Evolutionary conservation across 2,797 vertebrate genomes (phyloP), one percentile per base, ranked within the genome.

Genomic region (Helicolenus hilgendorfi): DNA sequence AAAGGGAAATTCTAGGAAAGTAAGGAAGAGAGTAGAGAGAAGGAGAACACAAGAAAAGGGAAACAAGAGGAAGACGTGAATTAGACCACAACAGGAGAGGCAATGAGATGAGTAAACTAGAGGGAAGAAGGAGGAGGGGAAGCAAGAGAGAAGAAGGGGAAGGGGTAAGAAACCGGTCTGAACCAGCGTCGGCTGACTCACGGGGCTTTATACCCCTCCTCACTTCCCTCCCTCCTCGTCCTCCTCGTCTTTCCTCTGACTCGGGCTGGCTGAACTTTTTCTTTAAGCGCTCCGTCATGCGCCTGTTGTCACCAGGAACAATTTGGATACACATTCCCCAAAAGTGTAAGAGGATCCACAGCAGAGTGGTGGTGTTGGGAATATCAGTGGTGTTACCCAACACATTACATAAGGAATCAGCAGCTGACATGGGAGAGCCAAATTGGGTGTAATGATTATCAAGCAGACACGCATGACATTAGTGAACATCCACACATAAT

Each of bases 161-260:
- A 74, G 84, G 79, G 86, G 90, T 85, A 75, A 87, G 85, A 89
- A 97, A 97, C 97, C 93, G 91, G 97, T 97, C 95, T 97, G 92
- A 97, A 96, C 97, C 97, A 95, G 97, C 36, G 15, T 63, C 72
- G 87, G 90, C 96, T 81, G 94, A 96, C 95, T 95, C 89, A 79
- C 63, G 1, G 89, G 77, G 79, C 89, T 90, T 86, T 92, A 89
- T 91, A 86, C 85, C 88, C 91, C 91, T 75, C 77, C 79, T 86
- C 84, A 49, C 55, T 45, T 35, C 62, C 76, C 69, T 27, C 81
- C 77, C 80, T 38, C 45, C 45, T 49, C 45, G 33, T 72, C 72
- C 86, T 85, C 77, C 89, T 90, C 84, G 24, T 83, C 82, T 93
- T 92, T 91, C 89, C 73, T 91, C 81, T 95, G 90, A 94, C 94